Conservation (phyloP, 92 coral and sea anemone species). For the Porites evermanni region DNA sequence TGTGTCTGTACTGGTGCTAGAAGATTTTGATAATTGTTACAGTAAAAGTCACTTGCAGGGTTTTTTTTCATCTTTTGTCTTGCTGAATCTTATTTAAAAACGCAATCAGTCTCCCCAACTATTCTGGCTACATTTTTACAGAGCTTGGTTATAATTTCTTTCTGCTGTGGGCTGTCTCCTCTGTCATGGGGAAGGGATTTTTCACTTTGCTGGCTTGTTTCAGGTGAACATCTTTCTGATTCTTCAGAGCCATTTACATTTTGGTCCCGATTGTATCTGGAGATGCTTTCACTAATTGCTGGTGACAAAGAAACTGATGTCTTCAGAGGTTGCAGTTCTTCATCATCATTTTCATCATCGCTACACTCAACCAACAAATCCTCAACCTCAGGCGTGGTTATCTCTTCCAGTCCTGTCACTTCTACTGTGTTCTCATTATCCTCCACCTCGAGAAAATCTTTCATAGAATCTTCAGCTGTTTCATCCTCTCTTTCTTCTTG, state of each 20-base stretch:
- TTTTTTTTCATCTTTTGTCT: not conserved
- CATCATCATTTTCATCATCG: not conserved
- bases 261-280: too few species aligned
- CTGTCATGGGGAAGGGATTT: not conserved
- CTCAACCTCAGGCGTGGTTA: not conserved
- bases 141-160: not conserved
- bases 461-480: not conserved
- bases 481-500: not conserved
- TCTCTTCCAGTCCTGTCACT: too few species aligned
- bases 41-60: constrained; percentile 2
- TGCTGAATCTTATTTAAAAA: not conserved
- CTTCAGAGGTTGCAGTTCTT: not conserved
- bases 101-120: not conserved
- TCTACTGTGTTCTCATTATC: not conserved
- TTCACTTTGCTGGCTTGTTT: too few species aligned
- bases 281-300: too few species aligned
- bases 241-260: too few species aligned
- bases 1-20: not conserved
- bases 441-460: too few species aligned
- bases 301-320: not conserved
- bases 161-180: not conserved
- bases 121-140: not conserved
- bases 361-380: not conserved
- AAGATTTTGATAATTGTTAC: not conserved
- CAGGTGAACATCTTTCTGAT: too few species aligned